Evolutionary conservation across 2,113 vertebrate genomes (phyloP), one percentile per base, ranked within the genome.

Genomic region (Tor tambroides): DNA sequence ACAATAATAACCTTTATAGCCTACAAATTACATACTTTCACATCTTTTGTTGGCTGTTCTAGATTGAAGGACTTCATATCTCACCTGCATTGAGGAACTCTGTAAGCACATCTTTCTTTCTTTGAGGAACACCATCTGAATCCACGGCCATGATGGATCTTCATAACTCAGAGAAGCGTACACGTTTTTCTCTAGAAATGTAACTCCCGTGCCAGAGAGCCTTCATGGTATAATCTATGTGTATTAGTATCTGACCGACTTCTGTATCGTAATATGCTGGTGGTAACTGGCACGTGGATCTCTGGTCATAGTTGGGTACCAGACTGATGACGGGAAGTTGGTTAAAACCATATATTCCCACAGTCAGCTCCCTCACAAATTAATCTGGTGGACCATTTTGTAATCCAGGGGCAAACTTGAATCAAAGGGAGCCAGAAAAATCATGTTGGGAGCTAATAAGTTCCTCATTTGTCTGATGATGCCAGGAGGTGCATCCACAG

Each of bases 331-430:
- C 92, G 30, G 95, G 95, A 23, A 95, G 89, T 88, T 96, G 94
- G 67, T 95, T 96, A 78, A 95, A 91, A 86, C 93, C 95, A 87
- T 95, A 95, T 86, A 95, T 94, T 43, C 93, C 95, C 81, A 94
- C 46, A 14, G 93, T 83, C 81, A 95, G 86, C 75, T 96, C 95
- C 54, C 93, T 91, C 83, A 95, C 82, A 51, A n/a, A n/a, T n/a
- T n/a, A n/a, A 96, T 95, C 91, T 95, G 95, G 83, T 96, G 95
- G 30, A 95, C 92, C 71, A 94, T 93, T n/a, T 91, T 92, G 17
- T 91, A 95, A 85, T 95, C 94, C 41, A 95, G 77, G 26, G 85
- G 87, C 23, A 92, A 85, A 32, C 77, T 69, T 1, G 93, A 84
- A 38, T 93, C 94, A 43, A 91, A 88, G 1, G 95, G 95, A 6